These are phyloP conservation scores for Petaurus breviceps DNA, from an alignment of 2,113 vertebrate genomes.

Conservation along the genomic window DNA sequence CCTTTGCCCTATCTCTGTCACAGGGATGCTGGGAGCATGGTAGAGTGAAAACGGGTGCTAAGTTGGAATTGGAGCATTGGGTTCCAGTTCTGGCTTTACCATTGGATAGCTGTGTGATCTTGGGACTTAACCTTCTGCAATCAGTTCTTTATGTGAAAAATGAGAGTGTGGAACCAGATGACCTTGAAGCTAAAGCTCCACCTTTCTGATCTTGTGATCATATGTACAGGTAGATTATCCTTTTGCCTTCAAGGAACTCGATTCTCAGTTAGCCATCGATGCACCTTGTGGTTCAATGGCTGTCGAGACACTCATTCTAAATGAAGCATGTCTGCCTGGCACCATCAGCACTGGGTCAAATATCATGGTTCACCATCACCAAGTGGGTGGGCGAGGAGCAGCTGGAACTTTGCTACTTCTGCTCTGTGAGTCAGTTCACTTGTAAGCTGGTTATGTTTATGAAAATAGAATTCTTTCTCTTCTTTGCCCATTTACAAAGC, in stretches of 20 bases:
- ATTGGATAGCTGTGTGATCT: neutral
- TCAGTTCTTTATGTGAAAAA: neutral
- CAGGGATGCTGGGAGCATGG: neutral
- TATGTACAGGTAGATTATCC: neutral
- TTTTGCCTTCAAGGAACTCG: neutral
- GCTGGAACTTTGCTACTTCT: slow-evolving; percentile 65
- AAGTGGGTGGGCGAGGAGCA: slow-evolving; percentile 73
- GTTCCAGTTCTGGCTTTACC: neutral
- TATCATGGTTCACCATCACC: slow-evolving; percentile 51
- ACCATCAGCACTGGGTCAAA: slow-evolving; percentile 3
- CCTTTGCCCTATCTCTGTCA: neutral
- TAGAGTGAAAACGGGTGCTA: neutral
- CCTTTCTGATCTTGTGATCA: neutral
- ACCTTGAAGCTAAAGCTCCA: neutral
- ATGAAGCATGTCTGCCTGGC: slow-evolving; percentile 63
- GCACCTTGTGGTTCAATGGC: slow-evolving; percentile 28
- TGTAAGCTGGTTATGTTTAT: slow-evolving; percentile 56
- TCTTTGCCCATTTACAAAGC: slow-evolving; percentile 61
- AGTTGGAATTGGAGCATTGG: no score
- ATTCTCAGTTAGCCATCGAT: neutral
- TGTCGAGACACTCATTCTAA: slow-evolving; percentile 26
- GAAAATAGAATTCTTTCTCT: slow-evolving; percentile 64
- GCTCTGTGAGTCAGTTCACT: slow-evolving; percentile 70
- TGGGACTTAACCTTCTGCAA: neutral
- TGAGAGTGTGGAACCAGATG: neutral